Percentiles rank a stretch among this genome's conserved stretches.
phyloP scores from a whole-genome alignment of 2,888 invertebrate species.

The Apoda limacodes region DNA sequence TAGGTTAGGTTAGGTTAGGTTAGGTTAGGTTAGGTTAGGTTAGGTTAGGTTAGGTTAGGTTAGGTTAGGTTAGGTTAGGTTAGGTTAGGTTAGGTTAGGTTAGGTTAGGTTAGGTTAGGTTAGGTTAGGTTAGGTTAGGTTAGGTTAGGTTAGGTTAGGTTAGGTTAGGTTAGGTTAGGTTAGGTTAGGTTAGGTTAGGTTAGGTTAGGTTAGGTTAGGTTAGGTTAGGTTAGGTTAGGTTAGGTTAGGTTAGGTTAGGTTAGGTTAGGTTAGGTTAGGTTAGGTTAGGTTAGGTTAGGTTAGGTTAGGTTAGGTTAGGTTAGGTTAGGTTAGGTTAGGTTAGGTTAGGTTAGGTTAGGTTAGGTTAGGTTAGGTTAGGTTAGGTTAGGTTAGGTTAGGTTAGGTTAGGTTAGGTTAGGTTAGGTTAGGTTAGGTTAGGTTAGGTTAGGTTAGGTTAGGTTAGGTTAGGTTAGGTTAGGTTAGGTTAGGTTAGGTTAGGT shows the following conservation, averaged over 20 bases:
- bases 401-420: too few species aligned
- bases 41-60: conserved; percentile 1
- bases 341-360: conserved; percentile 3
- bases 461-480: too few species aligned
- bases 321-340: conserved; percentile 3
- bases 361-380: conserved; percentile 4
- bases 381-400: conserved; percentile 3
- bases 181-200: conserved; percentile 2
- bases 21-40: background rate
- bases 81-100: conserved; percentile 2
- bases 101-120: conserved; percentile 2
- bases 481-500: too few species aligned
- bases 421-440: too few species aligned
- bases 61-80: conserved; percentile 2
- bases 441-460: too few species aligned
- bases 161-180: conserved; percentile 2
- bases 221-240: conserved; percentile 2
- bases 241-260: conserved; percentile 2
- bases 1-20: conserved; percentile 2
- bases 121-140: conserved; percentile 2
- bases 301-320: conserved; percentile 2
- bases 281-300: conserved; percentile 2
- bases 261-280: conserved; percentile 1
- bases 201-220: conserved; percentile 2
- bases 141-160: conserved; percentile 2